These are phyloP conservation scores for Astreopora myriophthalma DNA, from an alignment of 64 coral and sea anemone genomes.

Conservation along the genomic window DNA sequence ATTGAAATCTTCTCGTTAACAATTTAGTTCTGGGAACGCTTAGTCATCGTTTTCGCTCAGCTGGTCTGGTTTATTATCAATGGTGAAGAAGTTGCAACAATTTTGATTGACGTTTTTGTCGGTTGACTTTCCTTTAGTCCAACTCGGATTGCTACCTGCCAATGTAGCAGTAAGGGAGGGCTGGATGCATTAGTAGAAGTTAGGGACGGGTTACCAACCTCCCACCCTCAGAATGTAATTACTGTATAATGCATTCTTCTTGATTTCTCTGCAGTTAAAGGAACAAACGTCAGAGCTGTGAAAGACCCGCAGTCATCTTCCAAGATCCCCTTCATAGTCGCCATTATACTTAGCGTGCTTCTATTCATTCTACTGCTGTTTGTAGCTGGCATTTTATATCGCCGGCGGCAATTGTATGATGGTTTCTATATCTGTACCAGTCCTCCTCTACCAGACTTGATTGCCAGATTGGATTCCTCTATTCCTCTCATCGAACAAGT, in stretches of 20 bases:
- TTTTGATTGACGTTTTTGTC: no score
- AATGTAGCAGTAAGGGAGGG: neutral
- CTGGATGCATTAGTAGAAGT: no score
- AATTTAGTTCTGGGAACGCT: no score
- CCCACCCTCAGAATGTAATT: neutral
- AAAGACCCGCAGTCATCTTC: neutral
- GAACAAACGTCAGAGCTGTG: neutral
- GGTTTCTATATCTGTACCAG: slow-evolving; percentile 88
- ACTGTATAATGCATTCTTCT: neutral
- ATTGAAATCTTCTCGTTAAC: no score
- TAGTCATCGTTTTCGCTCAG: no score
- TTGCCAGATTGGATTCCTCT: slow-evolving; percentile 79
- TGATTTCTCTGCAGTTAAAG: neutral
- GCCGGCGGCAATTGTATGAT: slow-evolving; percentile 74
- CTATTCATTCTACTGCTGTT: slow-evolving; percentile 65
- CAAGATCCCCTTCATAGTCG: slow-evolving; percentile 19
- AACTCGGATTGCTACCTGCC: no score
- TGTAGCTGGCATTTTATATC: slow-evolving; percentile 60
- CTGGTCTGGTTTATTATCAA: no score
- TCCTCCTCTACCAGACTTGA: slow-evolving; percentile 88
- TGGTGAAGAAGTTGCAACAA: no score
- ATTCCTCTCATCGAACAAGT: slow-evolving; percentile 89
- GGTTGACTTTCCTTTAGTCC: no score
- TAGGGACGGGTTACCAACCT: no score
- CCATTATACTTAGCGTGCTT: slow-evolving; percentile 58